Conservation (phyloP, 2,888 invertebrate genomes). For the Scrobipalpa atriplicella region DNA sequence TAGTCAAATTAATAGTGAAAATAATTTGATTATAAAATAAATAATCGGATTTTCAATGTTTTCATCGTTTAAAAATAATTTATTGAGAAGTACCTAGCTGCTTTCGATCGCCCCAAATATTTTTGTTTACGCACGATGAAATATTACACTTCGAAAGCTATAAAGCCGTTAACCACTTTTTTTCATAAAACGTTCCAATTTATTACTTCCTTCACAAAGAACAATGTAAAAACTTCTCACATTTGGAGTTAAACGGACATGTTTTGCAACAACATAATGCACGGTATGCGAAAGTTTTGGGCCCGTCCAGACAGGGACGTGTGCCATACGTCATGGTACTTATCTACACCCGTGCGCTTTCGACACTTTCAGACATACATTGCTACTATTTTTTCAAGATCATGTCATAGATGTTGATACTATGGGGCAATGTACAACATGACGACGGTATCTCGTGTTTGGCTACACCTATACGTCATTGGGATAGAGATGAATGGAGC, state of each 20-base stretch:
- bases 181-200: not conserved
- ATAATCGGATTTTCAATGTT: too few species aligned
- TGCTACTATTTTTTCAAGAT: not conserved
- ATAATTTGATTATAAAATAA: too few species aligned
- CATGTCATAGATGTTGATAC: not conserved
- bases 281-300: conserved; percentile 18
- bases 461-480: not conserved
- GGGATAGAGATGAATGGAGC: conserved; percentile 23
- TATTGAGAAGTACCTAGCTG: too few species aligned
- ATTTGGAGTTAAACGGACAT: conserved; percentile 13
- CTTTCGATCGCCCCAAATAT: not conserved
- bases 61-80: too few species aligned
- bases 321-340: conserved; percentile 15
- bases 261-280: conserved; percentile 17
- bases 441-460: not conserved
- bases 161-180: not conserved
- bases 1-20: too few species aligned
- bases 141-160: not conserved
- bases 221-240: conserved; percentile 17
- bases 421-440: not conserved
- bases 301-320: conserved; percentile 2
- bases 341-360: not conserved
- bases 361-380: not conserved
- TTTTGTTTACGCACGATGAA: conserved; percentile 2
- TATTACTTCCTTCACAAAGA: not conserved